Percentiles rank a stretch among this genome's conserved stretches.
These are phyloP conservation scores for Philopotamus ludificatus DNA, from an alignment of 1,140 invertebrate species.

Conservation along the genomic window DNA sequence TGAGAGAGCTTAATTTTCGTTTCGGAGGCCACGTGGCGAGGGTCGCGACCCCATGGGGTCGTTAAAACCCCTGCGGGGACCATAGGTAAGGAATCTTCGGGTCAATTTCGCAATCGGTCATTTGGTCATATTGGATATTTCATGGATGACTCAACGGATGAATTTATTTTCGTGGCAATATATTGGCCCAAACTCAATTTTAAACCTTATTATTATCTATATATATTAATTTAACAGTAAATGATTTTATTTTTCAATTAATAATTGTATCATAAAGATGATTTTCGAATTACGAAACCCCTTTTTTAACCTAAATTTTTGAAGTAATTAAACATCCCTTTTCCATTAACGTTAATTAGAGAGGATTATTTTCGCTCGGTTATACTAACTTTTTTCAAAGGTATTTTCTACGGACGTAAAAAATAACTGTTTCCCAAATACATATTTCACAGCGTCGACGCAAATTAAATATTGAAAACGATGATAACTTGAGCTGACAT, in stretches of 20 bases:
- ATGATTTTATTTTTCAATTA: too few relatives aligned
- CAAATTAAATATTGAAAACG: too few relatives aligned
- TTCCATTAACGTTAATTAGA: constrained; percentile 19
- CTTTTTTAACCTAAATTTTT: too few relatives aligned
- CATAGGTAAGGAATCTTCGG: constrained; percentile 2
- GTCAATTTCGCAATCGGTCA: background rate
- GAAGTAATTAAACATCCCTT: constrained; percentile 16
- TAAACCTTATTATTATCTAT: too few relatives aligned
- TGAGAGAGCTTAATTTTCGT: background rate
- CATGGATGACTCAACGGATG: background rate
- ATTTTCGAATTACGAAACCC: too few relatives aligned
- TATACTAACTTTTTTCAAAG: background rate
- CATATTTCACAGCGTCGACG: too few relatives aligned
- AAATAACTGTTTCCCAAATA: too few relatives aligned
- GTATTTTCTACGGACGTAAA: too few relatives aligned
- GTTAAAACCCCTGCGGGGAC: background rate
- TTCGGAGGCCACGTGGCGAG: background rate
- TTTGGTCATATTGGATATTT: constrained; percentile 1
- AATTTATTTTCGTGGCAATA: constrained; percentile 13
- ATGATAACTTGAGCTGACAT: too few relatives aligned
- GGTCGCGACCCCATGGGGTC: background rate
- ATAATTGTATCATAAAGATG: too few relatives aligned
- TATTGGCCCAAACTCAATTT: constrained; percentile 7
- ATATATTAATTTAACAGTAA: too few relatives aligned
- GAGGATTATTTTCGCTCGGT: constrained; percentile 15